These are phyloP conservation scores for Fukomys damarensis DNA, from an alignment of 2,113 vertebrate species.

Conservation along the genomic window DNA sequence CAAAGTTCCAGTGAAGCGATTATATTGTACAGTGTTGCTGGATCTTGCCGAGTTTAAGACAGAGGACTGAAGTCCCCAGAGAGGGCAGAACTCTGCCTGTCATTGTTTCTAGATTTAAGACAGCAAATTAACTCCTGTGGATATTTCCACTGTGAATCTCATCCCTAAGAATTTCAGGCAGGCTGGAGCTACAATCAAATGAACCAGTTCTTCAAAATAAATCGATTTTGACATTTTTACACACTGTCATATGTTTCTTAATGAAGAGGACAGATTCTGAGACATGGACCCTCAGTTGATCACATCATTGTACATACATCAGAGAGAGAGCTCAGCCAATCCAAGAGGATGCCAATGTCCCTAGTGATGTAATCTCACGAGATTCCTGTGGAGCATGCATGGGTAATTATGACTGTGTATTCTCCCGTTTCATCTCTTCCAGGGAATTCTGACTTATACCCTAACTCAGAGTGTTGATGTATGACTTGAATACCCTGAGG, in stretches of 20 bases:
- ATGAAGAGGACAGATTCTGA: not conserved
- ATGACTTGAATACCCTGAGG: not conserved
- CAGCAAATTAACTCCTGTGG: not conserved
- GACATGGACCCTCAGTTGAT: not conserved
- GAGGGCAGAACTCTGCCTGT: not conserved
- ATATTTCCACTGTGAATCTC: not conserved
- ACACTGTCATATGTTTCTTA: not conserved
- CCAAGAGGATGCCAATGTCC: not conserved
- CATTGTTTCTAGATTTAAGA: not conserved
- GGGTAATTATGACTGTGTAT: not conserved
- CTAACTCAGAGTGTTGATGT: not conserved
- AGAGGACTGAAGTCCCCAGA: not conserved
- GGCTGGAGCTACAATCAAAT: rapidly evolving
- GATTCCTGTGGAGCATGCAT: not conserved
- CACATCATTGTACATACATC: not conserved
- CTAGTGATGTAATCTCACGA: not conserved
- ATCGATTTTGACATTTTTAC: not conserved
- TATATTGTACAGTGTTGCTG: not conserved
- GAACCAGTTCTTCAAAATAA: not conserved
- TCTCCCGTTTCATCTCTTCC: not conserved
- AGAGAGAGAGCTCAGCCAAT: not conserved
- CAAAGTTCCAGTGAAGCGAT: not conserved
- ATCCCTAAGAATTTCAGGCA: not conserved
- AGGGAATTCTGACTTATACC: not conserved
- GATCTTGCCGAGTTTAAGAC: not conserved